Evolutionary conservation across 2,113 vertebrate species (phyloP).

Genomic region (Misgurnus anguillicaudatus): DNA sequence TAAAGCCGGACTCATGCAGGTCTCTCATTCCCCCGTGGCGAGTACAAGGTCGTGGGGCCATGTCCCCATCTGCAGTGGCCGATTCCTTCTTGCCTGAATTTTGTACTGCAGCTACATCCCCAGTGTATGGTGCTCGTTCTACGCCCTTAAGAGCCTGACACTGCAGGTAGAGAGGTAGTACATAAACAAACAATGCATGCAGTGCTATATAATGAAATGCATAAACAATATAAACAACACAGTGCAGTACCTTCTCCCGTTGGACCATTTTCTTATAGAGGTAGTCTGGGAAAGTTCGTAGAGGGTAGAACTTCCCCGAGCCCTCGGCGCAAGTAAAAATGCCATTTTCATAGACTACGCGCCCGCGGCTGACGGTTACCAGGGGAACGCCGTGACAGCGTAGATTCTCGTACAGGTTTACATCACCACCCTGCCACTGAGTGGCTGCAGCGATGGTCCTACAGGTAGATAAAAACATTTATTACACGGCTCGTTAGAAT

Average conservation of each 20-base stretch:
- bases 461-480: conserved; percentile 31
- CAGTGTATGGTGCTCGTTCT: conserved; percentile 90
- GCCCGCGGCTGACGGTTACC: conserved; percentile 93
- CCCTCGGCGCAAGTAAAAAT: conserved; percentile 95
- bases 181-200: neutral
- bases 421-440: conserved; percentile 91
- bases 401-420: conserved; percentile 93
- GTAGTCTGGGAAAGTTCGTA: conserved; percentile 91
- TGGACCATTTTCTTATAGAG: conserved; percentile 99
- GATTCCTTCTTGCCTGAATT: conserved; percentile 88
- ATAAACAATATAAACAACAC: neutral
- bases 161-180: conserved; percentile 62
- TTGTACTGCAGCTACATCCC: conserved; percentile 84
- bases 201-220: neutral
- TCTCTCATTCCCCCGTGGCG: conserved; percentile 92
- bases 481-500: too few species aligned
- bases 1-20: conserved; percentile 96
- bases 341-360: conserved; percentile 92
- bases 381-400: conserved; percentile 91
- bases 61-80: conserved; percentile 81
- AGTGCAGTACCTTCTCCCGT: conserved; percentile 86
- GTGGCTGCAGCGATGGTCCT: conserved; percentile 92
- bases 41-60: conserved; percentile 84
- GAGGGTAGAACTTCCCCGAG: conserved; percentile 90
- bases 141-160: conserved; percentile 84